Evolutionary conservation across 2,113 vertebrate species (phyloP).

Genomic region (Galeopterus variegatus): DNA sequence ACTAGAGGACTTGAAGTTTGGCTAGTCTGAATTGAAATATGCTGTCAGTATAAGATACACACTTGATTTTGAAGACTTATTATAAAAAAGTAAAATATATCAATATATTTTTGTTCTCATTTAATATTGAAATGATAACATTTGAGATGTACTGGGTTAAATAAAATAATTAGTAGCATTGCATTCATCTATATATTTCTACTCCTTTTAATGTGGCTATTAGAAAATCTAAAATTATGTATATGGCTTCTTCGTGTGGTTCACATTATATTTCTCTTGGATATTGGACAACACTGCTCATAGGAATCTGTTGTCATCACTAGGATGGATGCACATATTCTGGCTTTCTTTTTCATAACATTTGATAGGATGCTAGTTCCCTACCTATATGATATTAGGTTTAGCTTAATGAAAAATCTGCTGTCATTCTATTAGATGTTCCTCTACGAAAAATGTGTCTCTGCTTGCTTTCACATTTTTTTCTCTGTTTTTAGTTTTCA

Average conservation of each 20-base stretch:
- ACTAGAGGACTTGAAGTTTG: neutral
- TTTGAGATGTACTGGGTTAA: neutral
- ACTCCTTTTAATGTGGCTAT: neutral
- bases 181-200: neutral
- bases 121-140: conserved; percentile 3
- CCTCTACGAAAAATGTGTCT: neutral
- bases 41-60: neutral
- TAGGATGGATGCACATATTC: neutral
- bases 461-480: neutral
- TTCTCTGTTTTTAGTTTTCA: conserved; percentile 29
- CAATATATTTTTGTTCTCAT: conserved; percentile 16
- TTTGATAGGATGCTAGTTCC: neutral
- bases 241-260: neutral
- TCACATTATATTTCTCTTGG: conserved; percentile 3
- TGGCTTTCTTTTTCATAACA: neutral
- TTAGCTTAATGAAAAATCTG: neutral
- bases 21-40: neutral
- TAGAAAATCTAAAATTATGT: conserved; percentile 3
- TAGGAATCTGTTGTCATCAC: neutral
- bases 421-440: neutral
- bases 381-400: neutral
- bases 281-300: neutral
- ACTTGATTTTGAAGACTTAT: neutral
- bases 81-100: neutral
- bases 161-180: conserved; percentile 5